Evolutionary conservation across 2,797 vertebrate genomes (phyloP), one percentile per base, ranked within the genome.

Genomic region (Enteromius paludinosus): DNA sequence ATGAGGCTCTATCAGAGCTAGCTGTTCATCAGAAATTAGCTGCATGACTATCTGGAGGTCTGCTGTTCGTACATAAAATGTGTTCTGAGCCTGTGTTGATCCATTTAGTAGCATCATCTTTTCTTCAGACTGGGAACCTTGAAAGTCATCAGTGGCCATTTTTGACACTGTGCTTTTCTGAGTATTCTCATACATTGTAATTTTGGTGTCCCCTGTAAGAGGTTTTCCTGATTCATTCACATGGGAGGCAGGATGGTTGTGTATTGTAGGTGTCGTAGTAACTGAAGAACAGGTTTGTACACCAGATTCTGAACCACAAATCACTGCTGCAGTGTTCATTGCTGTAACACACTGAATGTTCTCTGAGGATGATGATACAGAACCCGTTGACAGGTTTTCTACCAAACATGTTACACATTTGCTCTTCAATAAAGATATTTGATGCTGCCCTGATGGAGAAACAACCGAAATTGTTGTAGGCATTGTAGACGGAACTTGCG

Each of bases 41-140:
- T 95, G 92, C 74, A 95, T 89, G 81, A 94, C 93, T 73, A 95
- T 95, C 87, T 95, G 94, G 45, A 95, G 93, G 76, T 94, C 94
- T 72, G 92, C 91, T 12, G 94, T 95, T 59, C 92, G 92, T 35
- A 95, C 90, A 25, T 94, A 93, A 90, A 94, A 94, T 52, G 93
- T 92, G 5, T 93, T 94, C 66, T 92, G 92, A 86, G 87, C 86
- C 12, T 88, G 47, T 18, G 75, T 78, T 25, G 86, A 85, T n/a
- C 90, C 88, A 68, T 81, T 81, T 47, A 88, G 83, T 0, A 90
- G 85, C 23, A 88, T 84, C 3, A 90, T n/a, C 9, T 90, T 81
- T 62, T 33, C 83, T 52, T 84, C 81, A 41, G 77, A 85, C 15
- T 71, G 74, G 6, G 54, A 28, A 72, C 47, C 77, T 28, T 83